Conservation (phyloP, 2,113 vertebrate genomes). For the Glaucidium brasilianum region DNA sequence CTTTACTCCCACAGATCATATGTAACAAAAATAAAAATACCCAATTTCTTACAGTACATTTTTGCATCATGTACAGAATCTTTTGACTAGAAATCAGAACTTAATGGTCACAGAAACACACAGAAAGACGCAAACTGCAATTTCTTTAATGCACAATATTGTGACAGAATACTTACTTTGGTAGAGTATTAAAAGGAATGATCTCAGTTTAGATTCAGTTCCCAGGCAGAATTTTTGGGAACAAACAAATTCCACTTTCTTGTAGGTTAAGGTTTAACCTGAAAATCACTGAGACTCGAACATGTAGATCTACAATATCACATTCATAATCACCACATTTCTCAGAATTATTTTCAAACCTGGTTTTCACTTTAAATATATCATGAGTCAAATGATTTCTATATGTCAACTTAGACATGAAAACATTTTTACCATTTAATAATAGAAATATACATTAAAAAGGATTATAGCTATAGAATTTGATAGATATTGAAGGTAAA, state of each 20-base stretch:
- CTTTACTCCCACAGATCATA: not conserved
- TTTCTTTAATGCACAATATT: not conserved
- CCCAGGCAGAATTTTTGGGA: not conserved
- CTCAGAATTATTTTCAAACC: not conserved
- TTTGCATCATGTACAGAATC: not conserved
- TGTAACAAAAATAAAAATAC: not conserved
- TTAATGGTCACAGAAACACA: not conserved
- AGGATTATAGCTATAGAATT: not conserved
- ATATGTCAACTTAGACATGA: not conserved
- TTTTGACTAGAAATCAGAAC: not conserved
- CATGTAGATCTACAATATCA: not conserved
- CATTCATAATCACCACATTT: not conserved
- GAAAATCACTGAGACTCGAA: not conserved
- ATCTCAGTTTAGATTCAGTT: not conserved
- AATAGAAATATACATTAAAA: not conserved
- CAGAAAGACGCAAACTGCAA: not conserved
- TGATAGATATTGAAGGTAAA: not conserved
- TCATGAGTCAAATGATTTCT: not conserved
- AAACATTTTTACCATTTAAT: not conserved
- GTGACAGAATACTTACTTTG: accelerated
- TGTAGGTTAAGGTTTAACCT: not conserved
- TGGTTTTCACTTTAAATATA: not conserved
- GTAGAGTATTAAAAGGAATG: not conserved
- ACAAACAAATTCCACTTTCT: not conserved
- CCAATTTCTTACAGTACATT: not conserved